Evolutionary conservation across 92 coral and sea anemone genomes (phyloP), one percentile per base, ranked within the genome.

Genomic region (Heliopora coerulea): DNA sequence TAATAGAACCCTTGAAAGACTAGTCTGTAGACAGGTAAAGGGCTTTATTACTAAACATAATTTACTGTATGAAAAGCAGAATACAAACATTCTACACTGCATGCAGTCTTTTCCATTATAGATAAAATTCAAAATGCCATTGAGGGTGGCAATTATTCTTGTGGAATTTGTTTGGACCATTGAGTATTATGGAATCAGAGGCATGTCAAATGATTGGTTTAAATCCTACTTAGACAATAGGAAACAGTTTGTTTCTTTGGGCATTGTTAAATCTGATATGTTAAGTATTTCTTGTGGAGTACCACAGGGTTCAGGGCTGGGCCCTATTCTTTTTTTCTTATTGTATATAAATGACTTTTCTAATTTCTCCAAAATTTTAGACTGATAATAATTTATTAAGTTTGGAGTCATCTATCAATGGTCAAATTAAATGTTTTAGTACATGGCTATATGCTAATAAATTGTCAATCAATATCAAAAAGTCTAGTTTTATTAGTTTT

Each of bases 231-330:
- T 82, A 42, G 41, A 58, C 20, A 82, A 82, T 33, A 86, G 86
- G 64, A 74, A 64, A 75, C 84, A 86, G 56, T 82, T 72, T 82
- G 90, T 86, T 42, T 58, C 83, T 33, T 31, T 82, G 19, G 85
- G 85, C 27, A 73, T 58, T 49, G 40, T 74, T 31, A 50, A 56
- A 56, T 86, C 86, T 15, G 27, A 74, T 37, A 41, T 49, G 31
- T 21, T 19, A 57, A 34, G 32, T 7, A 77, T 81, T 27, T 18
- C 68, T 26, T 85, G 80, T 65, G 89, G 89, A 65, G 83, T 85
- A 28, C 89, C 83, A 3, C 86, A 81, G 56, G 83, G 80, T 39
- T 85, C 86, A 33, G 85, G 74, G 6, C 56, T 85, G 17, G 89
- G 83, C 11, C 83, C 89, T 17, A 56, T 65, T n/a, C 68, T 86